phyloP scores from a whole-genome alignment of 2,797 vertebrate species.

The Melanotaenia boesemani region DNA sequence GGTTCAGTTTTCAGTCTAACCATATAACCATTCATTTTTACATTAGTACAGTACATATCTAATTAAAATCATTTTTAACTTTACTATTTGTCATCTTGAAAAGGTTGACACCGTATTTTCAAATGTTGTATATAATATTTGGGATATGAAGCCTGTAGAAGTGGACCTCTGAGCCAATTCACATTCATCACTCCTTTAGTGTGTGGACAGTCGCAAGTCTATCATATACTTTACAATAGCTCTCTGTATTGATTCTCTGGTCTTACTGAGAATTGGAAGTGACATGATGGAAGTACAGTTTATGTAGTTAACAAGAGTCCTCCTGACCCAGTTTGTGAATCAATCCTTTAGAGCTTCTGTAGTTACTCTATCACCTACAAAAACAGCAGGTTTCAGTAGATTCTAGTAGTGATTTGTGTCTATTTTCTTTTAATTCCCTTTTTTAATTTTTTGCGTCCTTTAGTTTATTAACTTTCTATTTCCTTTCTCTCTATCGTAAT shows the following conservation, averaged over 20 bases:
- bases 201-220: conserved; percentile 6
- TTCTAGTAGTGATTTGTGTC: neutral
- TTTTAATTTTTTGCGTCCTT: neutral
- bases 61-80: neutral
- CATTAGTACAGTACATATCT: neutral
- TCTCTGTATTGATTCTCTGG: conserved; percentile 11
- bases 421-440: neutral
- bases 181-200: neutral
- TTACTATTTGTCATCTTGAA: neutral
- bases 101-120: neutral
- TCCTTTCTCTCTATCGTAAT: neutral
- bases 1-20: neutral
- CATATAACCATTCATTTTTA: neutral
- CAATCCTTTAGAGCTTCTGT: conserved; percentile 2
- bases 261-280: neutral
- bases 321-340: conserved; percentile 34
- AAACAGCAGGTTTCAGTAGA: neutral
- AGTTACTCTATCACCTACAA: neutral
- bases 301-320: conserved; percentile 8
- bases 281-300: neutral
- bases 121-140: neutral
- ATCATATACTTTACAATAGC: conserved; percentile 7
- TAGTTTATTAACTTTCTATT: neutral
- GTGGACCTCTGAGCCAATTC: neutral
- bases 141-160: neutral